phyloP scores from a whole-genome alignment of 92 coral and sea anemone species.

The Montipora capitata region DNA sequence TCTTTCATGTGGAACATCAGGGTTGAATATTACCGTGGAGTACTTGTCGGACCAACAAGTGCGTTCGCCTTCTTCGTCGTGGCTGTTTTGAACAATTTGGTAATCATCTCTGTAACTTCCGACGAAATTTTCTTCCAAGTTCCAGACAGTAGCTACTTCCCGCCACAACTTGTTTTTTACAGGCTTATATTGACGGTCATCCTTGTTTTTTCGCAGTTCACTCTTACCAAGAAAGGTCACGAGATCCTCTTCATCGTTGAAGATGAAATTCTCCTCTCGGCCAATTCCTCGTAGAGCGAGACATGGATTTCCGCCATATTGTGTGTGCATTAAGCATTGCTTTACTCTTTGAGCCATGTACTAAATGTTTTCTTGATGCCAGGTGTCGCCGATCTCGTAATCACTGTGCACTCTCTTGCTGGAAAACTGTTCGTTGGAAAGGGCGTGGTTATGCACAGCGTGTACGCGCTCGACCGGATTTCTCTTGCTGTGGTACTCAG shows the following conservation, averaged over 20 bases:
- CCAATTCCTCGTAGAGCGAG: slow-evolving; percentile 60
- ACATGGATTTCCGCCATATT: slow-evolving; percentile 16
- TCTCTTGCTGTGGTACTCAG: slow-evolving; percentile 34
- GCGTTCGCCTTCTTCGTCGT: neutral
- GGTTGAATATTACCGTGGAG: slow-evolving; percentile 35
- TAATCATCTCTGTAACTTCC: slow-evolving; percentile 76
- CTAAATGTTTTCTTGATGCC: slow-evolving; percentile 26
- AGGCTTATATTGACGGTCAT: slow-evolving; percentile 38
- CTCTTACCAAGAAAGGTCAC: slow-evolving; percentile 46
- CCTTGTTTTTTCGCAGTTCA: slow-evolving; percentile 45
- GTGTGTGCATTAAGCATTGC: neutral
- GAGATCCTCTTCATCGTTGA: slow-evolving; percentile 65
- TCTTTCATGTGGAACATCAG: neutral
- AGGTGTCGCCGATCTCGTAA: neutral
- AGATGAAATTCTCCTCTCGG: slow-evolving; percentile 48
- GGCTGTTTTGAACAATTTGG: slow-evolving; percentile 32
- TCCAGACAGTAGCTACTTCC: slow-evolving; percentile 50
- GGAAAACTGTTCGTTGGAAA: slow-evolving; percentile 27
- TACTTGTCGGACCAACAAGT: slow-evolving; percentile 50
- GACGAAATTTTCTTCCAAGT: slow-evolving; percentile 24
- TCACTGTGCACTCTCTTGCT: slow-evolving; percentile 2
- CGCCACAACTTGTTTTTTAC: slow-evolving; percentile 29
- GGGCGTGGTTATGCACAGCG: slow-evolving; percentile 35
- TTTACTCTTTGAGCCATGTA: slow-evolving; percentile 19
- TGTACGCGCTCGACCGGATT: slow-evolving; percentile 43